Conservation (phyloP, 1,140 invertebrate genomes). For the Dryas iulia region DNA sequence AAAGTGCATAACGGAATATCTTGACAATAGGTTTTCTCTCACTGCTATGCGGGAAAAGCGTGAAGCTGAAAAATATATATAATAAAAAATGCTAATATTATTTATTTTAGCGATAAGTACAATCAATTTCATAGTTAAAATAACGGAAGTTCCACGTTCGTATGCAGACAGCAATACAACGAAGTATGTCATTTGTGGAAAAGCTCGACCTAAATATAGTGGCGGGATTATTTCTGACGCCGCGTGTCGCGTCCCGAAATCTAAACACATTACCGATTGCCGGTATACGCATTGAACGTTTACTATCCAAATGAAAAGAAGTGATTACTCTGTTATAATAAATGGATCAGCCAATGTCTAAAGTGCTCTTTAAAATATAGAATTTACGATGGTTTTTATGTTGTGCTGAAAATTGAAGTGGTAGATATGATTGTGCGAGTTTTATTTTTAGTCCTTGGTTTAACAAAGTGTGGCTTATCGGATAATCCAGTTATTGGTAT, state of each 20-base stretch:
- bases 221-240: conserved; percentile 68
- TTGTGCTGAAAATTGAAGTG: conserved; percentile 1
- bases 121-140: background rate
- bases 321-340: conserved; percentile 35
- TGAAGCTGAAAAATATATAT: too few relatives aligned
- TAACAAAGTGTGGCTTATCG: conserved; percentile 31
- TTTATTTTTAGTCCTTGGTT: conserved; percentile 32
- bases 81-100: background rate
- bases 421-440: conserved; percentile 35
- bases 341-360: conserved; percentile 12
- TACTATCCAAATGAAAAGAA: conserved; percentile 33
- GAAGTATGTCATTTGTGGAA: conserved; percentile 73
- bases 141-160: background rate
- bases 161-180: conserved; percentile 30
- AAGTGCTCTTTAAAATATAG: conserved; percentile 4
- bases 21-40: too few relatives aligned
- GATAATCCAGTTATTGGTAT: conserved; percentile 41
- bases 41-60: too few relatives aligned
- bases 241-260: conserved; percentile 62
- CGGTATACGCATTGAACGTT: conserved; percentile 53
- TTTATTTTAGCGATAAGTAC: too few relatives aligned
- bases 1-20: too few relatives aligned
- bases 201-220: conserved; percentile 72
- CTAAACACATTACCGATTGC: conserved; percentile 61
- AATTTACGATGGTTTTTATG: background rate